Base-by-base conservation (phyloP, 2,888 invertebrate species). In the Oeneis ivallda region DNA sequence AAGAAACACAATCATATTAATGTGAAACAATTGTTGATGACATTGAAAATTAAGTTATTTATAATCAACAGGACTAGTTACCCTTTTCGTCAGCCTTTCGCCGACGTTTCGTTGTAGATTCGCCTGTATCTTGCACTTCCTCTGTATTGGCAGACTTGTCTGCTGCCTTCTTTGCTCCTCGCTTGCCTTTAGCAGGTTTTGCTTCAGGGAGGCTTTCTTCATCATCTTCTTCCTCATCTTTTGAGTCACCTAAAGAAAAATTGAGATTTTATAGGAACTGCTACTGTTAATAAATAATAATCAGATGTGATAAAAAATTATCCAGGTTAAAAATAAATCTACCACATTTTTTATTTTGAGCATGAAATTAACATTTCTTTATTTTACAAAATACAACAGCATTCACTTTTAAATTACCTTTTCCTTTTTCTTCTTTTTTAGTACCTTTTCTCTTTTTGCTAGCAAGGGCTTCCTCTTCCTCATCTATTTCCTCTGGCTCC, bases 71-170 rank as follows among this genome's bases (percentile, higher is more conserved):
- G 75, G 76, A 78, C 80, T 90, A 91, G 75, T 90, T 91, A 92
- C 91, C 91, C 89, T 89, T 89, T 41, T 90, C 89, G 52, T 89
- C 89, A 1, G 76, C 79, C 73, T 89, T 90, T 74, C 89, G 89
- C 71, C 85, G 81, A 69, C 90, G 84, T 73, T 89, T 89, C 47
- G 78, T 78, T 8, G 79, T 80, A 11, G 84, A 76, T 71, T 89
- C 90, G 5, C 77, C 83, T 2, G 81, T 79, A 43, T 86, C 87
- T 66, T 81, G 81, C 2, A 79, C 68, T 57, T 82, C 84, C 8
- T 84, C 84, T 2, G 72, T 58, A 34, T 85, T 84, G 1, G 64
- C 65, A 5, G 76, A 59, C 13, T 77, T 75, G 56, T 84, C 84
- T 1, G 72, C 75, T 32, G 74, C 77, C 68, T 92, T 92, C 72